A percentile compares a stretch with the other conserved stretches of the same genome.
These are phyloP conservation scores for Amphibalanus amphitrite DNA, from an alignment of 1,140 invertebrate species.

Conservation along the genomic window DNA sequence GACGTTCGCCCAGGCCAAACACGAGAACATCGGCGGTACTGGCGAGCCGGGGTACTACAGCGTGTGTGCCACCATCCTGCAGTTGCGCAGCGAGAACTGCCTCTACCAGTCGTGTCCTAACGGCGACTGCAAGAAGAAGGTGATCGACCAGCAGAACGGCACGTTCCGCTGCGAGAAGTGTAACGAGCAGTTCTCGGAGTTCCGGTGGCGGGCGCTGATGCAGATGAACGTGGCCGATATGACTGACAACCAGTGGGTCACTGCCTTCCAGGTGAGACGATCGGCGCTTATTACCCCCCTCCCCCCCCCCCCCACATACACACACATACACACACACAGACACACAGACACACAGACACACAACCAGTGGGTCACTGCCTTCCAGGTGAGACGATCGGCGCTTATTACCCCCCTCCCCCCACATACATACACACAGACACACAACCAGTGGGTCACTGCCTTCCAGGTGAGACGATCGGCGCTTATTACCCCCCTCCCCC, in stretches of 20 bases:
- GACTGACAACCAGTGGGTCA: conserved; percentile 64
- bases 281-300: no score
- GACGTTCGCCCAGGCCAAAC: conserved; percentile 50
- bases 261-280: conserved; percentile 52
- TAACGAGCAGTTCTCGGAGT: conserved; percentile 59
- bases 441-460: no score
- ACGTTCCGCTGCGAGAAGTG: conserved; percentile 91
- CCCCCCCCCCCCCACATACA: no score
- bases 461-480: no score
- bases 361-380: no score
- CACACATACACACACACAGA: background rate
- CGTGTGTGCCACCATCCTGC: conserved; percentile 44
- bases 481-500: no score
- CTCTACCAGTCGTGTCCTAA: conserved; percentile 79
- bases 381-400: no score
- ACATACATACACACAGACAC: no score
- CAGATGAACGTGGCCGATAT: conserved; percentile 65
- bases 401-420: no score
- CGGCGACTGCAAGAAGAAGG: conserved; percentile 80
- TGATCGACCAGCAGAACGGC: conserved; percentile 70
- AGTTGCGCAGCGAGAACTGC: conserved; percentile 55
- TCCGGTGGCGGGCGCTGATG: conserved; percentile 65
- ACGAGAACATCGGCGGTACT: conserved; percentile 39
- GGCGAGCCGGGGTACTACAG: conserved; percentile 59
- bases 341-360: no score